Evolutionary conservation across 2,888 invertebrate genomes (phyloP), one percentile per base, ranked within the genome.

Genomic region (Eulithis prunata): DNA sequence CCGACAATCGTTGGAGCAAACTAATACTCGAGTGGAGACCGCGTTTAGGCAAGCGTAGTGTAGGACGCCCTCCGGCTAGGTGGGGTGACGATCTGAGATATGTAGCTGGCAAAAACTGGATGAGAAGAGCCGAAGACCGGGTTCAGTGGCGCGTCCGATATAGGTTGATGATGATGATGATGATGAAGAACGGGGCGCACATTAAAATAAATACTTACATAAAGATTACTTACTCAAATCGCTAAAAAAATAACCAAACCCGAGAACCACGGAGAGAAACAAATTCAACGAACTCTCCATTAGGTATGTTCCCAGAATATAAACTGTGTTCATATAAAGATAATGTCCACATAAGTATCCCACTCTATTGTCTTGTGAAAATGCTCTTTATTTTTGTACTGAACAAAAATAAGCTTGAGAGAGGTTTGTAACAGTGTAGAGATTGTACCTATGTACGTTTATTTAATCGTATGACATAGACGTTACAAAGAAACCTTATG

Each of bases 311-410:
- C 51, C 46, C 41, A 55, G 60, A 56, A 56, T 57, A 65, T 57
- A 69, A 69, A 69, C 57, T 54, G 57, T 61, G n/a, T 66, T 63
- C 41, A 41, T 57, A 65, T 65, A 61, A 66, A 66, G 69, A 69
- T 69, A 69, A 57, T 63, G 69, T 69, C 69, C 14, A 54, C 54
- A 53, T 59, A 62, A 57, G 62, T 68, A 57, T 49, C 28, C 13
- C 28, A 38, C 58, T 61, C 36, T 52, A 62, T 62, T 66, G 62
- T 66, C 51, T 62, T 66, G 38, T 47, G 54, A 54, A 64, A 52
- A 32, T 59, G 55, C 59, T 11, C 51, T 64, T 64, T 55, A 59
- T 60, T 54, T 53, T 49, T 13, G 21, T 47, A 47, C 47, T 32
- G 14, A 46, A 46, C 13, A 6, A 47, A 49, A 49, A 21, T 49